Base-by-base conservation (phyloP, 2,113 vertebrate species). In the Alectura lathami region DNA sequence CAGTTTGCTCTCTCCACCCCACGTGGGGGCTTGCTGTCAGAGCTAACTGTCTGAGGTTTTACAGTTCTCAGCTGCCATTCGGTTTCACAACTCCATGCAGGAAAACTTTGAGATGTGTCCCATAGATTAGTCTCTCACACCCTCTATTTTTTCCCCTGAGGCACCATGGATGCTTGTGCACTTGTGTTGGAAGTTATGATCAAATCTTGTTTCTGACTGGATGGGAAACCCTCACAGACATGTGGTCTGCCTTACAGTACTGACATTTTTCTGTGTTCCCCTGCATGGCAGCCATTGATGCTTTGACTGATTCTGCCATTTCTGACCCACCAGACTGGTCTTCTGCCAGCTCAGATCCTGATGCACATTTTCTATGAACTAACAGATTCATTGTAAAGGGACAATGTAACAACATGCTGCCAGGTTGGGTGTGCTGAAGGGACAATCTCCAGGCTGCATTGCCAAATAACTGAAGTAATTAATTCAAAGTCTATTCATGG, bases 341-440 rank as follows among this genome's bases (percentile, higher is more conserved):
- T 22, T n/a, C 26, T 78, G 42, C 14, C 1, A 2, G 48, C 76
- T 74, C 1, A 4, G 47, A 83, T 57, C 3, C 20, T 0, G 0
- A 47, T 36, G 15, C 3, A 18, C 23, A 11, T 77, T 18, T 63
- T 5, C 34, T 64, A n/a, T 87, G 82, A 88, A 51, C 5, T 5
- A 0, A 27, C 60, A 30, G 15, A 10, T 40, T 48, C 30, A n/a
- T 59, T 3, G 1, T 24, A 54, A 81, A 43, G 17, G 18, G 13
- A 8, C 36, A 74, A 18, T 4, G 12, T 30, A 88, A 54, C 6
- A 69, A 43, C 51, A 40, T 0, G 1, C 17, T 63, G 45, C 13
- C 34, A 43, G 6, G 56, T 20, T 0, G 0, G 11, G 43, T 53
- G 15, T 9, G 56, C 24, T 45, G 51, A 63, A 1, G 1, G 47